Evolutionary conservation across 2,797 vertebrate species (phyloP), one percentile per base, ranked within the genome.

Genomic region (Sebastiscus albofasciatus): DNA sequence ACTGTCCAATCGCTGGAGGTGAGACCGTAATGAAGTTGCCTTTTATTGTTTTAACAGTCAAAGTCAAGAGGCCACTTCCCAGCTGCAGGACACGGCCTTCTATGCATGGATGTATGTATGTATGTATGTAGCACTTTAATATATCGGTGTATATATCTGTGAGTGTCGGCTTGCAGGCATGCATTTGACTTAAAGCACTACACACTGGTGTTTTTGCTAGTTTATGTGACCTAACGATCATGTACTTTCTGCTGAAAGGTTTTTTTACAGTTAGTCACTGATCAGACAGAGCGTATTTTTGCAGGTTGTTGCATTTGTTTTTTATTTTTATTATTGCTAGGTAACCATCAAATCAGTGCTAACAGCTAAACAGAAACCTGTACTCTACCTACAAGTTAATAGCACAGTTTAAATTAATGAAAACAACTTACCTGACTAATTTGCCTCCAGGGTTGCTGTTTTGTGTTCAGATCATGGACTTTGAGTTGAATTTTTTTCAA

Each of bases 1-100:
- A 90, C 84, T 82, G 89, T 87, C 86, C 89, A 85, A 86, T 77
- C 22, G 89, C 90, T 91, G 39, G 75, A 26, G 88, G 88, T 91
- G 86, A 92, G 72, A 72, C 75, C 67, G 58, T 92, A 93, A 94
- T 93, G 90, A 93, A 93, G 91, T 90, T 88, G 82, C 10, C 80
- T 88, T 92, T 93, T 93, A 94, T 93, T 90, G 91, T 87, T 87
- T 91, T 86, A 84, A 82, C 87, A 88, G 82, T 87, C 73, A 82
- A 89, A 91, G 90, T 87, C 88, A 90, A 90, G 84, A 90, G 84
- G 80, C 84, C 83, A 85, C 79, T 82, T 90, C 71, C 61, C 77
- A 77, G 80, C 85, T 84, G 56, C 54, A 86, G 67, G 67, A 77
- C 55, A 74, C 39, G 52, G 67, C 46, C 33, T 79, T 72, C 80